Evolutionary conservation across 64 coral and sea anemone species (phyloP).

Genomic region (Actinia equina): DNA sequence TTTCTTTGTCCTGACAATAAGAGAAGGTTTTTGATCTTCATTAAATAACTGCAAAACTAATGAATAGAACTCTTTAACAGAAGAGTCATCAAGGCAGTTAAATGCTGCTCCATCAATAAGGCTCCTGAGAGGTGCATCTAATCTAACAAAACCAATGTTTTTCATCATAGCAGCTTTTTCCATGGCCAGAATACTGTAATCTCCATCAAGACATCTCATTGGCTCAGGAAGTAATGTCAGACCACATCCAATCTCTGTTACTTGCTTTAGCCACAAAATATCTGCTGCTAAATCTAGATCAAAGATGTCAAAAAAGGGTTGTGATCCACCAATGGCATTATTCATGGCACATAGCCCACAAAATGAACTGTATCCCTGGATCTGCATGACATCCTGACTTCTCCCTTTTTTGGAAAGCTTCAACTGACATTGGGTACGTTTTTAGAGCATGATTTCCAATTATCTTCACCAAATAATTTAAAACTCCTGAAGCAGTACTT

Average conservation of each 20-base stretch:
- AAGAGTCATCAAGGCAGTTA: background rate
- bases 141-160: background rate
- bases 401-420: background rate
- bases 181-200: background rate
- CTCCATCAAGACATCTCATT: background rate
- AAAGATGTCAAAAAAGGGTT: background rate
- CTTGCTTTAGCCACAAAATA: background rate
- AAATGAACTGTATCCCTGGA: background rate
- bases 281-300: background rate
- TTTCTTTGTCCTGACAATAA: background rate
- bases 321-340: background rate
- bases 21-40: background rate
- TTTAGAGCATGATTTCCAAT: background rate
- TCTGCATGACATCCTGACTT: background rate
- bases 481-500: background rate
- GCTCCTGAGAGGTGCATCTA: background rate
- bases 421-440: background rate
- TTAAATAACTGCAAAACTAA: background rate
- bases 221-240: background rate
- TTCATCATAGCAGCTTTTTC: background rate
- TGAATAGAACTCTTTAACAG: background rate
- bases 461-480: background rate
- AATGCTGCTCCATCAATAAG: background rate
- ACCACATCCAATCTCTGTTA: background rate
- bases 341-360: conserved; percentile 8